These are phyloP conservation scores for Colinus virginianus DNA, from an alignment of 2,113 vertebrate genomes.

Conservation along the genomic window DNA sequence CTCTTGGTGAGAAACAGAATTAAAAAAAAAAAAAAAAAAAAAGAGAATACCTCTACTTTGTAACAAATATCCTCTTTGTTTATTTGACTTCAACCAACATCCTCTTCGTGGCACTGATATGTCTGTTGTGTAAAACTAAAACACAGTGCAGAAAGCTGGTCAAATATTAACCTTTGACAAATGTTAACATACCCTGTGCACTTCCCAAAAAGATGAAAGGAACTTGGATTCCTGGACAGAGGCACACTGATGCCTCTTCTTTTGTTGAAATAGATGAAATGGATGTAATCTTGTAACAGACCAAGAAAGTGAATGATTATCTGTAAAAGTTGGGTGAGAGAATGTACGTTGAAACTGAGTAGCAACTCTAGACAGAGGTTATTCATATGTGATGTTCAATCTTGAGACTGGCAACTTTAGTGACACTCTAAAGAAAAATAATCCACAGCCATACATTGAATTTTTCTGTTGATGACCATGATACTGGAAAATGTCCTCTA, in stretches of 20 bases:
- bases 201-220: not conserved
- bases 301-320: not conserved
- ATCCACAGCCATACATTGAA: not conserved
- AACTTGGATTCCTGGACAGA: not conserved
- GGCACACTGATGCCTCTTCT: not conserved
- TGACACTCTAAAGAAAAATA: not conserved
- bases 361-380: not conserved
- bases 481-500: not conserved
- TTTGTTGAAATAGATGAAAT: not conserved
- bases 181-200: not conserved
- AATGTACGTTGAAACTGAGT: not conserved
- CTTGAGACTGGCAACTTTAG: not conserved
- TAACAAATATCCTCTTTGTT: not conserved
- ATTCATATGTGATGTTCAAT: not conserved
- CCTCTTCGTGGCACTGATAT: not conserved
- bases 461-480: not conserved
- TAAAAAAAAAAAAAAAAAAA: not conserved
- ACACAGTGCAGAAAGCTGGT: not conserved
- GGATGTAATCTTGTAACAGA: not conserved
- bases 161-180: not conserved
- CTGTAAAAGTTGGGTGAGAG: not conserved
- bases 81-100: not conserved
- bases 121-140: not conserved
- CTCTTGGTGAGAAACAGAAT: not conserved
- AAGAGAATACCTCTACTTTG: not conserved